Evolutionary conservation across 2,797 vertebrate species (phyloP).

Genomic region (Vultur gryphus): DNA sequence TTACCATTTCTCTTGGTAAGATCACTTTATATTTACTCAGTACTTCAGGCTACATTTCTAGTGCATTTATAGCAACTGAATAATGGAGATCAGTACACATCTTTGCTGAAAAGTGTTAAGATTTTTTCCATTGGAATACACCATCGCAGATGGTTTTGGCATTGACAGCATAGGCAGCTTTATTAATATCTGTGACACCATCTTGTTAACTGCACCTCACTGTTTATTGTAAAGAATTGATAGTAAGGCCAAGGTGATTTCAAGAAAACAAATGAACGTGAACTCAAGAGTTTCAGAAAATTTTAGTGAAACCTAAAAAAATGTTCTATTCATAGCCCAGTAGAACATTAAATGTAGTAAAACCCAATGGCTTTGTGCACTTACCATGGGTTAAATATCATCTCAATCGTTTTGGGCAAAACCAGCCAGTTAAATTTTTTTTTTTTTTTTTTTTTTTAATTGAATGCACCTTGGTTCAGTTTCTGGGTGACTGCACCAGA

Average conservation of each 20-base stretch:
- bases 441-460: not conserved
- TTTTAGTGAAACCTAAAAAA: constrained; percentile 12
- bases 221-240: not conserved
- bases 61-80: not conserved
- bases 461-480: fast-evolving
- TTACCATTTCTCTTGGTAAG: not conserved
- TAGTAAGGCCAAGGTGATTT: constrained; percentile 6
- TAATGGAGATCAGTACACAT: not conserved
- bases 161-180: not conserved
- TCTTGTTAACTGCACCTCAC: constrained; percentile 18
- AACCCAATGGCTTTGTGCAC: not conserved
- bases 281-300: constrained; percentile 13
- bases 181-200: not conserved
- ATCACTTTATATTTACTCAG: not conserved
- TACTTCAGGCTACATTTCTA: not conserved
- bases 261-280: constrained; percentile 31
- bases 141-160: not conserved
- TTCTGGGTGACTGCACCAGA: not conserved
- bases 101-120: not conserved
- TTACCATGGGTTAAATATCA: not conserved
- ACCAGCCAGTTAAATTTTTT: not conserved
- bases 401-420: constrained; percentile 2
- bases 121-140: not conserved
- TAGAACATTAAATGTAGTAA: not conserved
- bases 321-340: not conserved